Evolutionary conservation across 2,113 vertebrate genomes (phyloP).

Genomic region (Lutjanus erythropterus): DNA sequence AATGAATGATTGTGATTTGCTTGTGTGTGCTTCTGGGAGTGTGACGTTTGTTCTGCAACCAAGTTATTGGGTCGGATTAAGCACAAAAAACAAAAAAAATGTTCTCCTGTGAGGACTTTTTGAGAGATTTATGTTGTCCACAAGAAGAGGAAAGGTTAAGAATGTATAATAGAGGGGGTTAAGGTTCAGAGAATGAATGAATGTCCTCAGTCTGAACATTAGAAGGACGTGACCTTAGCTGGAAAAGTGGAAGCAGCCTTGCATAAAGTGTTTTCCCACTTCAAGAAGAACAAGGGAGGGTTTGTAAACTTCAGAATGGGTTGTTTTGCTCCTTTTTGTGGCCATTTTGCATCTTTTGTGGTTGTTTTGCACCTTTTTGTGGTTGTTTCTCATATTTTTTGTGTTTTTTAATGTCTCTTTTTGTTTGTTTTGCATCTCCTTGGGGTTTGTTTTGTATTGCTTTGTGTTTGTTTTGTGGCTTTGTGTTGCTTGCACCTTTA

Average conservation of each 20-base stretch:
- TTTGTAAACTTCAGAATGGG: background rate
- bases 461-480: background rate
- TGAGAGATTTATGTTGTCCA: constrained; percentile 44
- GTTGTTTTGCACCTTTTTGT: background rate
- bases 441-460: background rate
- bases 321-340: too few relatives aligned
- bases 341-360: background rate
- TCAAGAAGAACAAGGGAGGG: too few relatives aligned
- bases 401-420: too few relatives aligned
- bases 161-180: background rate
- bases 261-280: background rate
- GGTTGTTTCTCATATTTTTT: too few relatives aligned
- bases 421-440: background rate
- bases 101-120: background rate
- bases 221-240: background rate
- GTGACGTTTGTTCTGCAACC: constrained; percentile 23
- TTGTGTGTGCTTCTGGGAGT: background rate
- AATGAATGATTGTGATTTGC: constrained; percentile 31
- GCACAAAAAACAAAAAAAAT: background rate
- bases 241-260: background rate
- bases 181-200: constrained; percentile 37
- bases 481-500: background rate
- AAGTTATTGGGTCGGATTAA: background rate
- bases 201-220: constrained; percentile 3
- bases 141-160: constrained; percentile 21